Evolutionary conservation across 2,113 vertebrate species (phyloP), one percentile per base, ranked within the genome.

Genomic region (Orientallactaga bullata): DNA sequence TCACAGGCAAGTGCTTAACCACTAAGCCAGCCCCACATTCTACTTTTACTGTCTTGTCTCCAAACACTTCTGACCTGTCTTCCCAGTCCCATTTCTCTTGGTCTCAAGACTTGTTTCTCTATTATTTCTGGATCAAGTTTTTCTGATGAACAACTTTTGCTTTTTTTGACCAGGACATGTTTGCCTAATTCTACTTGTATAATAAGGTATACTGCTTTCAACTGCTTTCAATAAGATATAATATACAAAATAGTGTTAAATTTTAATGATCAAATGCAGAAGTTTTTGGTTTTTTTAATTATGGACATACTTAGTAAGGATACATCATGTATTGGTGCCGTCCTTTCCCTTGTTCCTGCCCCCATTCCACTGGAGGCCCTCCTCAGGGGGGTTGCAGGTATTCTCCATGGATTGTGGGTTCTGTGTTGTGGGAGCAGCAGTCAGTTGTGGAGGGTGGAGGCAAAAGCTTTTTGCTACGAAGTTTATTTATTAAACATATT

Each of bases 211-310:
- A 39, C 8, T 61, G 83, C 65, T 71, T 80, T 1, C 8, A 84
- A 42, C n/a, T n/a, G n/a, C n/a, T n/a, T n/a, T n/a, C n/a, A n/a
- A n/a, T 15, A 76, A 92, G 13, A 80, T 37, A 51, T 7, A 88
- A 80, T 17, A 94, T 15, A 79, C 4, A 78, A 63, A 95, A 66
- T 80, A 86, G 18, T 65, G 26, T 47, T 61, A 58, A 76, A 65
- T 32, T 37, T 88, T 65, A 84, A 79, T 87, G 61, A 17, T 72
- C 11, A 84, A 79, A 77, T 80, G 55, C 0, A 47, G 16, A 87
- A 63, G 9, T 0, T 69, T 68, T n/a, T n/a, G n/a, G n/a, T n/a
- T n/a, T n/a, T n/a, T n/a, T n/a, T n/a, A n/a, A n/a, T n/a, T n/a
- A n/a, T n/a, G n/a, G n/a, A n/a, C n/a, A n/a, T n/a, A n/a, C n/a